Evolutionary conservation across 1,140 invertebrate species (phyloP), one percentile per base, ranked within the genome.

Genomic region (Zaprionus nigranus): DNA sequence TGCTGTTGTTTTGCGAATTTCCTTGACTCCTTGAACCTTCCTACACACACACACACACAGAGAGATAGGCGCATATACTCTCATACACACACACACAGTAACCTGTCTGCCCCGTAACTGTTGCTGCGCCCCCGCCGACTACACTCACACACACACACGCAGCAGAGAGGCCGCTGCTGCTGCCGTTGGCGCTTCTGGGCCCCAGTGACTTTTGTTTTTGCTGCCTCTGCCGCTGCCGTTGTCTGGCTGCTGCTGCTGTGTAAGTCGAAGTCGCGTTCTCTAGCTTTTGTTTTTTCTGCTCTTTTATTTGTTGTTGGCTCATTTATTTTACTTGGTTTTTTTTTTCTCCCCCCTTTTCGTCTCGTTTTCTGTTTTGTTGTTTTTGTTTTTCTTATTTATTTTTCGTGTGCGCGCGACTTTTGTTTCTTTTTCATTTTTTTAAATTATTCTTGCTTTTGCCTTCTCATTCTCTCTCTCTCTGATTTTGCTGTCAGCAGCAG

Each of bases 111-210:
- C 74, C 75, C 68, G 62, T 71, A 88, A 81, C 84, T 88, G 84
- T 88, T 88, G 84, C 84, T 82, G 85, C 84, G 66, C 84, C 74
- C 85, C 85, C 75, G 78, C 82, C 78, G 63, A 70, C 61, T 58
- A 68, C 34, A 81, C 54, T 69, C 57, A 64, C 63, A 72, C 38
- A 75, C 57, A 67, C 17, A 57, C 34, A 67, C 63, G 60, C 36
- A 76, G 60, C 56, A 70, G 46, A 63, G 67, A 49, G 51, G 43
- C 26, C 64, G 40, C 49, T 68, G 40, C 40, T 17, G n/a, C 7
- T 46, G 40, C 6, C 63, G 71, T 76, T 76, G 74, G 69, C 68
- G 65, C 46, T 74, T 68, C 69, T 72, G 40, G 53, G 66, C 40
- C 64, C 20, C 13, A 61, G 38, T 57, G 40, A 58, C 59, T 65